Conservation (phyloP, 2,797 vertebrate genomes). For the Gadopsis marmoratus region DNA sequence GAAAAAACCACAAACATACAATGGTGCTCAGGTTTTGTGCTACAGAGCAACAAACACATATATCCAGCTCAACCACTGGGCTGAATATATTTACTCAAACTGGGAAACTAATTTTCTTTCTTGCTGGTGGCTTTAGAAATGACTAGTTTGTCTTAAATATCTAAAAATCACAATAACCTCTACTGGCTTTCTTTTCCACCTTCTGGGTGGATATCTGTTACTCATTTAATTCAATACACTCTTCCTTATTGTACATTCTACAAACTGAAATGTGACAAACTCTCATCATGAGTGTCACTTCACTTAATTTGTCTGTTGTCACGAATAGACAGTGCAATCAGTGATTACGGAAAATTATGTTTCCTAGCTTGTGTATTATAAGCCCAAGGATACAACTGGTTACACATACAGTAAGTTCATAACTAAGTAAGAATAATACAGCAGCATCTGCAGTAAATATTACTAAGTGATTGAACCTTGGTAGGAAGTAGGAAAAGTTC, state of each 20-base stretch:
- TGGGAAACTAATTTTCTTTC: neutral
- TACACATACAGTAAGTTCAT: neutral
- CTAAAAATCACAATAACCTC: neutral
- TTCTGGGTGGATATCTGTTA: neutral
- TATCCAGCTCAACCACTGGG: constrained; percentile 8
- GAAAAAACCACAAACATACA: constrained; percentile 16
- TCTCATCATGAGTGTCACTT: constrained; percentile 1
- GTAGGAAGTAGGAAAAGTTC: neutral
- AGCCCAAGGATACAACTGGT: neutral
- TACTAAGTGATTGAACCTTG: neutral
- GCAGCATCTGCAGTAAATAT: neutral
- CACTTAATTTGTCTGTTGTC: constrained; percentile 26
- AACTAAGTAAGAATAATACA: neutral
- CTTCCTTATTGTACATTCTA: constrained; percentile 12
- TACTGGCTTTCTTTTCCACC: neutral
- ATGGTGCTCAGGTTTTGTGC: neutral
- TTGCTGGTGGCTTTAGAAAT: neutral
- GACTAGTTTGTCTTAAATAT: neutral
- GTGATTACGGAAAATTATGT: constrained; percentile 19
- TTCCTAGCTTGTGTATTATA: constrained; percentile 6
- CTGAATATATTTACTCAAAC: constrained; percentile 14
- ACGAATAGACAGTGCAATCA: neutral
- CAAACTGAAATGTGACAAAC: constrained; percentile 1
- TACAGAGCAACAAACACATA: neutral
- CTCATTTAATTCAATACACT: constrained; percentile 14